Conservation (phyloP, 2,888 invertebrate species). For the Anthoptus insignis region DNA sequence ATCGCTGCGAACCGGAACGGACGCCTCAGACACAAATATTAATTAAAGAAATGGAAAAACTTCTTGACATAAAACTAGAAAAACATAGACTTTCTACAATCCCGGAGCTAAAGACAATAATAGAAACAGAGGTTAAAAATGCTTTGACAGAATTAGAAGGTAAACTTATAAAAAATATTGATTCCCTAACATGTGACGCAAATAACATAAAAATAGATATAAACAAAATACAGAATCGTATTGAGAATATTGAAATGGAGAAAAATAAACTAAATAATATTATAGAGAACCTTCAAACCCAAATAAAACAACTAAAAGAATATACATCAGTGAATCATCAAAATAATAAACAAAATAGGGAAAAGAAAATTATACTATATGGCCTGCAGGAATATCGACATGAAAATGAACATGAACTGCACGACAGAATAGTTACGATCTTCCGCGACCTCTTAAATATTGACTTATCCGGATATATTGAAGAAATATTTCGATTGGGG, state of each 20-base stretch:
- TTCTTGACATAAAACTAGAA: conserved; percentile 4
- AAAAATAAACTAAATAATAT: background rate
- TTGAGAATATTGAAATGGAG: background rate
- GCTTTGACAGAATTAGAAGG: background rate
- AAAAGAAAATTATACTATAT: background rate
- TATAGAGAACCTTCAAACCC: background rate
- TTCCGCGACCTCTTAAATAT: too few species aligned
- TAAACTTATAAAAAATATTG: background rate
- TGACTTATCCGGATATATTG: background rate
- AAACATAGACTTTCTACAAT: background rate
- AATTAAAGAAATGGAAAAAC: conserved; percentile 6
- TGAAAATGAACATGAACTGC: background rate
- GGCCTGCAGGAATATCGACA: background rate
- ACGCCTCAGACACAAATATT: background rate
- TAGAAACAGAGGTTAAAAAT: conserved; percentile 1
- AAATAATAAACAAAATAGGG: background rate
- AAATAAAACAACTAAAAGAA: background rate
- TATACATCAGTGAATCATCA: background rate
- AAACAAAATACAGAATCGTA: background rate
- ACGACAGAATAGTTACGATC: background rate
- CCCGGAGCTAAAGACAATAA: background rate
- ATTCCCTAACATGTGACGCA: background rate
- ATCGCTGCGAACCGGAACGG: background rate
- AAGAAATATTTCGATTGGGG: background rate
- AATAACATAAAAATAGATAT: background rate